A percentile compares a stretch with the other conserved stretches of the same genome.
Conservation (phyloP, 2,797 vertebrate species). For the Microcaecilia unicolor region DNA sequence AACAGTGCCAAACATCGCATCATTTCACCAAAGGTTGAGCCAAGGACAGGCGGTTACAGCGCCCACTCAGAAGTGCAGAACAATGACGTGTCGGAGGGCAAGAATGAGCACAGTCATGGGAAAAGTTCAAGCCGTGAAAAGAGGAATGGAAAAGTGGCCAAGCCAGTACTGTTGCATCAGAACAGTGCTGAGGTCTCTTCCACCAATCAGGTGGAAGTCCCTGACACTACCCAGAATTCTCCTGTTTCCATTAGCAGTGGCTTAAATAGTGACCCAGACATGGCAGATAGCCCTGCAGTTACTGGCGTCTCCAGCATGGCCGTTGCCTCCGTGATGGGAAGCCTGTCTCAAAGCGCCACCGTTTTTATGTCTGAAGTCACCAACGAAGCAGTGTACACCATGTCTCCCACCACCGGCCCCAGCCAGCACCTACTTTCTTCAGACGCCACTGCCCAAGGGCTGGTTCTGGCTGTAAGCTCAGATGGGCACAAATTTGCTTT, state of each 20-base stretch:
- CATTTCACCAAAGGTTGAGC: slow-evolving; percentile 97
- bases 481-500: slow-evolving; percentile 97
- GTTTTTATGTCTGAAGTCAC: slow-evolving; percentile 97
- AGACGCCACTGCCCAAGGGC: slow-evolving; percentile 77
- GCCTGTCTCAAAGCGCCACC: slow-evolving; percentile 81
- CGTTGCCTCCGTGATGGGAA: slow-evolving; percentile 91
- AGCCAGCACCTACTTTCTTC: slow-evolving; percentile 89
- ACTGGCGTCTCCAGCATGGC: slow-evolving; percentile 85
- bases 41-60: slow-evolving; percentile 80
- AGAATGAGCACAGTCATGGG: slow-evolving; percentile 84
- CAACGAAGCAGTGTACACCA: slow-evolving; percentile 89
- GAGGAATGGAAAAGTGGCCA: slow-evolving; percentile 93
- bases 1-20: slow-evolving; percentile 99
- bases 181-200: slow-evolving; percentile 97
- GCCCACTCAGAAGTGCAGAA: slow-evolving; percentile 93
- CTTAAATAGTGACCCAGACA: slow-evolving; percentile 92
- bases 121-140: slow-evolving; percentile 75
- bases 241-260: slow-evolving; percentile 98
- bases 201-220: slow-evolving; percentile 97
- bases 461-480: slow-evolving; percentile 83
- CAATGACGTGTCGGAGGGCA: slow-evolving; percentile 95
- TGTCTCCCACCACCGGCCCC: slow-evolving; percentile 88
- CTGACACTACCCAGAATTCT: slow-evolving; percentile 96
- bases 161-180: slow-evolving; percentile 88
- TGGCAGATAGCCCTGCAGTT: slow-evolving; percentile 91